Percentiles rank a stretch among this genome's conserved stretches.
Conservation (phyloP, 2,113 vertebrate genomes). For the Rhea pennata region DNA sequence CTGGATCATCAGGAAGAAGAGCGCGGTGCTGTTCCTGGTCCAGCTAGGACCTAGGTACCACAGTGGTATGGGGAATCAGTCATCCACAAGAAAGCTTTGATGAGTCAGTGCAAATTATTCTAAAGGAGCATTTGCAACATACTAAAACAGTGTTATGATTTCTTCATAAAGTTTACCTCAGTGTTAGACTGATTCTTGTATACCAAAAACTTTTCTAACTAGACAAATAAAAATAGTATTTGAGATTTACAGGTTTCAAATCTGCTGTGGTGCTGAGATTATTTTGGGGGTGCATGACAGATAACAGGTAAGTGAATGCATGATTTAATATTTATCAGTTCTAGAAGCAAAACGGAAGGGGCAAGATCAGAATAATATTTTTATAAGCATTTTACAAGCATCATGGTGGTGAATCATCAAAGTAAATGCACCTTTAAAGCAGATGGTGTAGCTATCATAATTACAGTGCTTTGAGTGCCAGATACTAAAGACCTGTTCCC, state of each 20-base stretch:
- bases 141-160: slow-evolving; percentile 14
- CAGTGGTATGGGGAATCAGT: slow-evolving; percentile 5
- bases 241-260: background rate
- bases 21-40: background rate
- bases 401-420: background rate
- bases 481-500: background rate
- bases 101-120: slow-evolving; percentile 21
- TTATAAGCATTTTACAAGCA: background rate
- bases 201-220: slow-evolving; percentile 10
- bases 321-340: background rate
- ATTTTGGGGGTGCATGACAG: background rate
- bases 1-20: background rate
- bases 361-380: background rate
- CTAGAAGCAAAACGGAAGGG: background rate
- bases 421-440: background rate
- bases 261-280: background rate
- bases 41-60: background rate
- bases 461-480: background rate
- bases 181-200: slow-evolving; percentile 14
- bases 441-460: background rate
- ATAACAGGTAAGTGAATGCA: background rate
- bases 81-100: background rate
- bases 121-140: slow-evolving; percentile 15
- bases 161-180: slow-evolving; percentile 35
- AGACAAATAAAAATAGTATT: slow-evolving; percentile 3